A percentile compares a stretch with the other conserved stretches of the same genome.
These are phyloP conservation scores for Bolinopsis microptera DNA, from an alignment of 37 sponge, comb jelly and placozoan genomes.

Conservation along the genomic window DNA sequence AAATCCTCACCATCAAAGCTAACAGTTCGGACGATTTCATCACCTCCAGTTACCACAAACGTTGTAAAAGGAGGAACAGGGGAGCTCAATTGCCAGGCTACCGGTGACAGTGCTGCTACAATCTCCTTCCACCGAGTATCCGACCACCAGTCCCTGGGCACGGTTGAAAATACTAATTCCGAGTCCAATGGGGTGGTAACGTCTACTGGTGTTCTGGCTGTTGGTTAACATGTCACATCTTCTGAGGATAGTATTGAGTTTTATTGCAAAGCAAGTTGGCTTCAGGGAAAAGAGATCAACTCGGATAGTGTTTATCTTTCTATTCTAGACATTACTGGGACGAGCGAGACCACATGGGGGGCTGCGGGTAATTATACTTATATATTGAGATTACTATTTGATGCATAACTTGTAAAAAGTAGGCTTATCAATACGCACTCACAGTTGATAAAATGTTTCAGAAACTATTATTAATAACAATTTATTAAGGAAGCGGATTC, in stretches of 20 bases:
- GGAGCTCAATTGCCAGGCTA: not conserved
- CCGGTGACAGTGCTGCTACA: not conserved
- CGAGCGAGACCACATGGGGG: not conserved
- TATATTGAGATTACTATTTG: too few species aligned
- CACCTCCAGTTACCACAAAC: not conserved
- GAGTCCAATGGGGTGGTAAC: not conserved
- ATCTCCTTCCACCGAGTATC: not conserved
- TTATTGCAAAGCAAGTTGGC: not conserved
- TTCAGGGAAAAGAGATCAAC: not conserved
- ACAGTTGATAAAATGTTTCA: too few species aligned
- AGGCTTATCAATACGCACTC: too few species aligned
- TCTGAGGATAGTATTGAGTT: not conserved
- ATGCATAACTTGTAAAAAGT: too few species aligned
- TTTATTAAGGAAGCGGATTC: too few species aligned
- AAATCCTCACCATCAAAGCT: not conserved
- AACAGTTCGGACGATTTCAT: not conserved
- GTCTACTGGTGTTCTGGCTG: not conserved
- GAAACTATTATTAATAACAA: too few species aligned
- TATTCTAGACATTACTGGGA: not conserved
- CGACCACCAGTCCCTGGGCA: not conserved
- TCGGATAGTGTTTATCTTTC: not conserved
- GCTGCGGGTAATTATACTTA: too few species aligned
- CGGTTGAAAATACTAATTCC: not conserved
- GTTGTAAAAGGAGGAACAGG: not conserved
- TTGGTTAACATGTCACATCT: not conserved